Percentiles rank a stretch among this genome's conserved stretches.
Evolutionary conservation across 1,140 invertebrate genomes (phyloP).

Genomic region (Arion vulgaris): DNA sequence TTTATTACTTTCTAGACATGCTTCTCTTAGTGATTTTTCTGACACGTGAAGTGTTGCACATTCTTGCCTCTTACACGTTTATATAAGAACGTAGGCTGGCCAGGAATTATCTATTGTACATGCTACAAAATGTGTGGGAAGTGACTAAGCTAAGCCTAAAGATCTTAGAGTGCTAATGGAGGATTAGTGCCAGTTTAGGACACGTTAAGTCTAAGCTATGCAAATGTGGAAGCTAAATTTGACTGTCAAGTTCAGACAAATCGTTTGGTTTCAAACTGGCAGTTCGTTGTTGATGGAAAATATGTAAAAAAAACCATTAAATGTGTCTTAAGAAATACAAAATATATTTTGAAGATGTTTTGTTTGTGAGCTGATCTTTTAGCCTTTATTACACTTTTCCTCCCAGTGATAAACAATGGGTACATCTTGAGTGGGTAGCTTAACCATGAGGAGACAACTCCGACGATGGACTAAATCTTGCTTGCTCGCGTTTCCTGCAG

Average conservation of each 20-base stretch:
- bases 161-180: background rate
- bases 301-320: background rate
- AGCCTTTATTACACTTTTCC: background rate
- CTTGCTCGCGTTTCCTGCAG: constrained; percentile 31
- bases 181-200: background rate
- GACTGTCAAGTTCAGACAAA: background rate
- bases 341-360: background rate
- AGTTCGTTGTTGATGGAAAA: background rate
- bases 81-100: background rate
- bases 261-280: background rate
- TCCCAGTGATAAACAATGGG: background rate
- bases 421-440: background rate
- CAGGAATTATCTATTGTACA: background rate
- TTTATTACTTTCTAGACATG: too few relatives aligned
- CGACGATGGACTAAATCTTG: constrained; percentile 28
- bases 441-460: constrained; percentile 19
- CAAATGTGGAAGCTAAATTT: background rate
- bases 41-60: background rate
- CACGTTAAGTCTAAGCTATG: background rate
- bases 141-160: too few relatives aligned
- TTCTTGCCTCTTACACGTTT: background rate
- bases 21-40: background rate
- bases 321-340: background rate
- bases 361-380: background rate
- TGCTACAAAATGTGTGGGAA: background rate